A percentile compares a stretch with the other conserved stretches of the same genome.
These are phyloP conservation scores for Calyptomena viridis DNA, from an alignment of 2,113 vertebrate species.

Conservation along the genomic window DNA sequence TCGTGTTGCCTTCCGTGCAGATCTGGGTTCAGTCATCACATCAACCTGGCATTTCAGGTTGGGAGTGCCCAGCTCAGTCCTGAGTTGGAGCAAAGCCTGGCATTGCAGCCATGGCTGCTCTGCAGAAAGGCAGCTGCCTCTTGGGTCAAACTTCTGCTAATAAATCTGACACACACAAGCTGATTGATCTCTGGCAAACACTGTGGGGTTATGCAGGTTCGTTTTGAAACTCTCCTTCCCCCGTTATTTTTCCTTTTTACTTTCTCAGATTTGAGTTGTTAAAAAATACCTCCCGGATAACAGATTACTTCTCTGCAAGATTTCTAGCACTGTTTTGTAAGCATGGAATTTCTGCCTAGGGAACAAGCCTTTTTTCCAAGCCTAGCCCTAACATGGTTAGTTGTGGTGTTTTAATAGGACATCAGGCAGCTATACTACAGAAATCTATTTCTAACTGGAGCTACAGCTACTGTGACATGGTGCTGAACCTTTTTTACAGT, in stretches of 20 bases:
- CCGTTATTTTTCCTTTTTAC: background rate
- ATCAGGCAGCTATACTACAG: background rate
- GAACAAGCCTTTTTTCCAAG: background rate
- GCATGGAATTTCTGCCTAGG: background rate
- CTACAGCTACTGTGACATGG: background rate
- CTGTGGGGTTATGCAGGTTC: background rate
- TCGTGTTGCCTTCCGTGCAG: background rate
- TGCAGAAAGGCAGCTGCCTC: background rate
- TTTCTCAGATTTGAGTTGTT: background rate
- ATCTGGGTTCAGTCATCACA: background rate
- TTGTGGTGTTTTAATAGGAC: background rate
- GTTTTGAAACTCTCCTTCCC: background rate
- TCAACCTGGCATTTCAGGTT: background rate
- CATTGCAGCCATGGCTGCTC: background rate
- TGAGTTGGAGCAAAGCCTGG: background rate
- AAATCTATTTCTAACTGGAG: background rate
- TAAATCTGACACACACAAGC: background rate
- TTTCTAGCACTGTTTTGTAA: background rate
- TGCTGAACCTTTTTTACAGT: background rate
- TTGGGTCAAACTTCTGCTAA: background rate
- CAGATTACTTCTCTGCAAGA: background rate
- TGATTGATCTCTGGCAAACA: background rate
- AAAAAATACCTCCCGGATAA: background rate
- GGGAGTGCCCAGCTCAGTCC: background rate
- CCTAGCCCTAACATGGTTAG: background rate